These are phyloP conservation scores for Coelopa frigida DNA, from an alignment of 1,140 invertebrate species.

Conservation along the genomic window DNA sequence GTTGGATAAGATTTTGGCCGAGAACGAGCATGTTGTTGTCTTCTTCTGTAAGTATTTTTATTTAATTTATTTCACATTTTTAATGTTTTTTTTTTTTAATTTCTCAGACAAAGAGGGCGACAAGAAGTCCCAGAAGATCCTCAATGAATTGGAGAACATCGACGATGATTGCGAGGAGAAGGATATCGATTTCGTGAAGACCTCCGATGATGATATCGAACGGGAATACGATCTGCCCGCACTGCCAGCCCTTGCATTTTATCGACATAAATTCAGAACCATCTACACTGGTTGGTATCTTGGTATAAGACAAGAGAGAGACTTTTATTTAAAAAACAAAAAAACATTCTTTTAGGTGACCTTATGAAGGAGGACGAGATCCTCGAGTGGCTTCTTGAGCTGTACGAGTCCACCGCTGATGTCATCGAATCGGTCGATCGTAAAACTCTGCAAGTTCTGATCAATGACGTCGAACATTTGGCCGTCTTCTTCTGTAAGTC, in stretches of 20 bases:
- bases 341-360: constrained; percentile 50
- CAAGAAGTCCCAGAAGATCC: constrained; percentile 81
- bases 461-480: constrained; percentile 83
- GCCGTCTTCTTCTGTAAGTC: constrained; percentile 87
- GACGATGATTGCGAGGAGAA: constrained; percentile 90
- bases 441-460: constrained; percentile 80
- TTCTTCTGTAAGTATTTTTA: constrained; percentile 77
- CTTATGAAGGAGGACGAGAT: constrained; percentile 87
- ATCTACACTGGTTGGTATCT: constrained; percentile 58
- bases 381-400: constrained; percentile 80
- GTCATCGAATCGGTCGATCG: constrained; percentile 87
- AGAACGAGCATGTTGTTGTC: constrained; percentile 83
- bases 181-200: constrained; percentile 89
- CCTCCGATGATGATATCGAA: constrained; percentile 80
- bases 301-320: not conserved
- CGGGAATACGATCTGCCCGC: constrained; percentile 81
- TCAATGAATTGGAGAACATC: constrained; percentile 87
- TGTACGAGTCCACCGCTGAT: constrained; percentile 77
- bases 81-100: constrained; percentile 2
- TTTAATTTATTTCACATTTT: constrained; percentile 1
- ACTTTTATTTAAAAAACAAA: not conserved
- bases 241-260: constrained; percentile 80
- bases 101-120: constrained; percentile 76
- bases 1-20: constrained; percentile 82
- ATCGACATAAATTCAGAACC: constrained; percentile 82